phyloP scores from a whole-genome alignment of 1,140 invertebrate species.

The Leptopilina clavipes region DNA sequence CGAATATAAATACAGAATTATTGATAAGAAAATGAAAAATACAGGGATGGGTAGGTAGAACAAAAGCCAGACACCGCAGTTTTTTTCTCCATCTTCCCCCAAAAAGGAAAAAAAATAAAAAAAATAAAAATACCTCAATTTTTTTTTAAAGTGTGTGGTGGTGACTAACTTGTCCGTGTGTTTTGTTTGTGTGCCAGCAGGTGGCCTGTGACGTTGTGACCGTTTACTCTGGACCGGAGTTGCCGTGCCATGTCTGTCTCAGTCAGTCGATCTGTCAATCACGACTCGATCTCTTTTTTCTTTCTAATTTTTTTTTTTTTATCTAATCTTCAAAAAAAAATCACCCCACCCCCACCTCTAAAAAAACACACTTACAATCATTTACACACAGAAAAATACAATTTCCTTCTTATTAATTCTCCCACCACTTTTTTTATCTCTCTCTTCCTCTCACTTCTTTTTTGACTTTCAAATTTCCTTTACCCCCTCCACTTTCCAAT shows the following conservation, averaged over 20 bases:
- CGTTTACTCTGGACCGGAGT: slow-evolving; percentile 74
- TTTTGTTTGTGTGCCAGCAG: slow-evolving; percentile 76
- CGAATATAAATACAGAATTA: too few species aligned
- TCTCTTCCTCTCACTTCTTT: background rate
- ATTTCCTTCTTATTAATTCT: slow-evolving; percentile 10
- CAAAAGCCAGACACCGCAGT: too few species aligned
- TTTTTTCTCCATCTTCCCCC: too few species aligned
- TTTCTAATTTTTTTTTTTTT: slow-evolving; percentile 45
- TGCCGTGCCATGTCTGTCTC: slow-evolving; percentile 74
- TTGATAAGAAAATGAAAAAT: too few species aligned
- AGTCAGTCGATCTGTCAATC: slow-evolving; percentile 59
- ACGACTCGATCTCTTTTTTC: slow-evolving; percentile 56
- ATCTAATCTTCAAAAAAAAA: background rate
- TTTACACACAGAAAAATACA: slow-evolving; percentile 16
- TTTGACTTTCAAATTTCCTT: background rate
- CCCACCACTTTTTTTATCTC: slow-evolving; percentile 23
- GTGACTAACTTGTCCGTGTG: slow-evolving; percentile 76
- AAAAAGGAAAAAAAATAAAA: background rate
- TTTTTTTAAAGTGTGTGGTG: slow-evolving; percentile 64
- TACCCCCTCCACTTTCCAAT: too few species aligned
- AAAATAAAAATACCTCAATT: slow-evolving; percentile 46
- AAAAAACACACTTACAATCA: background rate
- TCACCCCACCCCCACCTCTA: background rate
- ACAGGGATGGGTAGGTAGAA: too few species aligned
- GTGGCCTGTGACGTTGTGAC: slow-evolving; percentile 76